Conservation (phyloP, 1,140 invertebrate species). For the Sinonovacula constricta region DNA sequence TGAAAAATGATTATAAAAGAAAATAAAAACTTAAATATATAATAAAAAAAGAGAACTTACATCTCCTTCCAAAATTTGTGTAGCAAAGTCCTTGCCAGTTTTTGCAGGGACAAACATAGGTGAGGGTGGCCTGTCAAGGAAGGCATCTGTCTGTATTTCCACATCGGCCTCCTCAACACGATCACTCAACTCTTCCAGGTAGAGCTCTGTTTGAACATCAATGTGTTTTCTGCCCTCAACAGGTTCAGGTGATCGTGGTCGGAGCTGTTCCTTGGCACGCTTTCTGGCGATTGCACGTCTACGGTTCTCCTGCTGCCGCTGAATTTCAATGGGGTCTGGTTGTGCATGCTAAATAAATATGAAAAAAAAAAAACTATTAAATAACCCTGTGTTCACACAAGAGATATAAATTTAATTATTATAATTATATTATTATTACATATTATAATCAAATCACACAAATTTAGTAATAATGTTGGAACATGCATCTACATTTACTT, state of each 20-base stretch:
- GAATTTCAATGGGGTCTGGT: conserved; percentile 78
- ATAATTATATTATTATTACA: no score
- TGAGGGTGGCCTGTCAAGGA: conserved; percentile 86
- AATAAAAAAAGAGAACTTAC: conserved; percentile 82
- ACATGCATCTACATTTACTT: no score
- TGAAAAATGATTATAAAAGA: no score
- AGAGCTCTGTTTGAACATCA: conserved; percentile 91
- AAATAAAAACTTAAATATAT: no score
- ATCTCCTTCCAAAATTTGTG: conserved; percentile 93
- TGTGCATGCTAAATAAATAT: conserved; percentile 73
- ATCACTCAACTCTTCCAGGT: conserved; percentile 88
- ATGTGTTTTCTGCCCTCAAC: conserved; percentile 89
- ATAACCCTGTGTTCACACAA: no score
- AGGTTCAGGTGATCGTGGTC: conserved; percentile 77
- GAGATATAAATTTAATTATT: no score
- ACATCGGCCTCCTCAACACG: conserved; percentile 83
- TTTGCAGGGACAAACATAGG: conserved; percentile 88
- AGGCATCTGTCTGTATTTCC: conserved; percentile 91
- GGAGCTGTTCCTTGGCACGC: conserved; percentile 77
- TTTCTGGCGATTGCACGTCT: conserved; percentile 76
- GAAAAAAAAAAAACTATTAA: no score
- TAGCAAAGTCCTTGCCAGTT: conserved; percentile 87
- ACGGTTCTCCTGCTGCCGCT: conserved; percentile 77
- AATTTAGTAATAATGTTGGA: no score
- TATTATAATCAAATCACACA: no score